These are phyloP conservation scores for Callaeas wilsoni DNA, from an alignment of 2,113 vertebrate species.

Conservation along the genomic window DNA sequence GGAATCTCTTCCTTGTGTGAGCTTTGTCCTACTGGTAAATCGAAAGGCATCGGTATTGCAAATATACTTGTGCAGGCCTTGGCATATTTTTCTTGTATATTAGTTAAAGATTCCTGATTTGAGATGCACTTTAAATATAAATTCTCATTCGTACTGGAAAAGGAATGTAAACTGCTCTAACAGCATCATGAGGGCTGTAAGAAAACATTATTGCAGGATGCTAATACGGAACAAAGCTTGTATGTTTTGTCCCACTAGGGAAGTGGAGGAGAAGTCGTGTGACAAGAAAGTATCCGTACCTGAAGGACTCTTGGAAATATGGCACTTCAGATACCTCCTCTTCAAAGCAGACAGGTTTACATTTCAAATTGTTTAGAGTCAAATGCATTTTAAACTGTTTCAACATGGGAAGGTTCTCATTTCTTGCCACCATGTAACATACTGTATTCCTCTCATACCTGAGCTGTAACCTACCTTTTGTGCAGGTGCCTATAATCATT, in stretches of 20 bases:
- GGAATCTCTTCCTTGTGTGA: neutral
- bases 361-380: neutral
- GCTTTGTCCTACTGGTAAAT: neutral
- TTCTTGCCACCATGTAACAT: neutral
- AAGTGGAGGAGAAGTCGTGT: neutral
- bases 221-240: neutral
- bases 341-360: slow-evolving; percentile 10
- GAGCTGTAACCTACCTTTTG: neutral
- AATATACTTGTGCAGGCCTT: neutral
- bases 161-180: slow-evolving; percentile 26
- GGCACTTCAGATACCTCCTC: neutral
- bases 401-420: slow-evolving; percentile 49
- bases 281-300: neutral
- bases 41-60: fast-evolving
- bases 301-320: neutral
- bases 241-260: neutral
- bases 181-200: neutral
- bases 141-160: neutral
- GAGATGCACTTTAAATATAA: slow-evolving; percentile 54
- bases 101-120: neutral
- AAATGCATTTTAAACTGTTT: slow-evolving; percentile 24
- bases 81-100: neutral
- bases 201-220: neutral
- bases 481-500: neutral
- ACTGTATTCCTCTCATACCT: neutral